These are phyloP conservation scores for Ecliptopera silaceata DNA, from an alignment of 2,888 invertebrate genomes.

Conservation along the genomic window DNA sequence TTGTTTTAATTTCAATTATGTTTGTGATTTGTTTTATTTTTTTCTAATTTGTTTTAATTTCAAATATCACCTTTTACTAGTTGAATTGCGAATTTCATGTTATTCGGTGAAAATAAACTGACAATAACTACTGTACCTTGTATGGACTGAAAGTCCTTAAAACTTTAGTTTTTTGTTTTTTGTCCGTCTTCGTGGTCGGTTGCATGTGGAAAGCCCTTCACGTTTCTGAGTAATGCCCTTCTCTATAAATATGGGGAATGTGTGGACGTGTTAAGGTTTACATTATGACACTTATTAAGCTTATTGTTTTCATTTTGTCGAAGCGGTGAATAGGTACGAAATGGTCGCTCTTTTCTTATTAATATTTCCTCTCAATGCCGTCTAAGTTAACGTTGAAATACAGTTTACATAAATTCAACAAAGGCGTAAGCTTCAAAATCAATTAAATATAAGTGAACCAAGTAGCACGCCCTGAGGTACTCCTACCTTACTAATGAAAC, in stretches of 20 bases:
- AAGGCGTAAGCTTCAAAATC: background rate
- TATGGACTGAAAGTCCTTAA: too few species aligned
- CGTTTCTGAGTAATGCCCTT: slow-evolving; percentile 27
- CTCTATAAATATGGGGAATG: slow-evolving; percentile 30
- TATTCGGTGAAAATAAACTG: too few species aligned
- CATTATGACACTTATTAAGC: slow-evolving; percentile 31
- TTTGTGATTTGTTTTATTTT: too few species aligned
- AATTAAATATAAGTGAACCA: background rate
- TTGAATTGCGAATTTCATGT: too few species aligned
- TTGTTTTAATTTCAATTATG: too few species aligned
- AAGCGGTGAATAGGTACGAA: slow-evolving; percentile 15
- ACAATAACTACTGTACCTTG: too few species aligned
- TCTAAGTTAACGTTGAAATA: background rate
- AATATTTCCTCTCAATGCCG: slow-evolving; percentile 4
- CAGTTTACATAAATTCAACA: background rate
- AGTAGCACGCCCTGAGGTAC: background rate
- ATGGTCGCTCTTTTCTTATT: slow-evolving; percentile 18
- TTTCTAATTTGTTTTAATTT: too few species aligned
- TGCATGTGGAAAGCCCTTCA: slow-evolving; percentile 1
- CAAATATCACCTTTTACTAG: too few species aligned
- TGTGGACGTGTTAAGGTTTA: slow-evolving; percentile 30
- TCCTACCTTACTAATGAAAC: too few species aligned
- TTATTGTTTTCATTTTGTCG: slow-evolving; percentile 30
- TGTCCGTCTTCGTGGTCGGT: too few species aligned
- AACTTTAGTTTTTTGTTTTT: too few species aligned